Percentiles rank a stretch among this genome's conserved stretches.
phyloP scores from a whole-genome alignment of 2,888 invertebrate species.

The Dasypolia templi region DNA sequence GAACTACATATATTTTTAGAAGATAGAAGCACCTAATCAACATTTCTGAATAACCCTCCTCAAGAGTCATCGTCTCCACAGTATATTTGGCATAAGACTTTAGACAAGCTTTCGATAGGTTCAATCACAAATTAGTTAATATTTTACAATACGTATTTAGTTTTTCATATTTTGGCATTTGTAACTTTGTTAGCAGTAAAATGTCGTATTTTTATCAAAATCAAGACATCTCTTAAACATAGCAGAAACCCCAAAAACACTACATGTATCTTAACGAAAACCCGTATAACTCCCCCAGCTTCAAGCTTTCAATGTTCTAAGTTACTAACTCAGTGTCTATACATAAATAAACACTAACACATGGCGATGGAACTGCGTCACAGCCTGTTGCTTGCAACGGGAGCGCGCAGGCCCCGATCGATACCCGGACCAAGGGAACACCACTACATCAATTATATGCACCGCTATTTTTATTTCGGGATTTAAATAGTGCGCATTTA shows the following conservation, averaged over 20 bases:
- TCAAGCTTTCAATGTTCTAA: slow-evolving; percentile 18
- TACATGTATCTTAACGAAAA: slow-evolving; percentile 10
- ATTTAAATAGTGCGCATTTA: slow-evolving; percentile 61
- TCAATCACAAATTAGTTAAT: neutral
- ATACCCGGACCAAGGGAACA: slow-evolving; percentile 71
- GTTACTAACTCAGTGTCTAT: slow-evolving; percentile 15
- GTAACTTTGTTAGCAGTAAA: neutral
- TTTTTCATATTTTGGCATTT: too few species aligned
- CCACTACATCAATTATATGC: slow-evolving; percentile 71
- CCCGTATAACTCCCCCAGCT: slow-evolving; percentile 2
- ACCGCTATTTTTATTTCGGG: slow-evolving; percentile 61
- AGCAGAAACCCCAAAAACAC: neutral
- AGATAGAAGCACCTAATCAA: slow-evolving; percentile 6
- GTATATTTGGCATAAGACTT: neutral
- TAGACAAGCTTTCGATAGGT: slow-evolving; percentile 22
- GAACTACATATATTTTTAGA: slow-evolving; percentile 13
- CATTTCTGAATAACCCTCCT: neutral
- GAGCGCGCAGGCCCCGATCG: slow-evolving; percentile 82
- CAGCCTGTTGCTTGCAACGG: slow-evolving; percentile 76
- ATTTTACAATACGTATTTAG: neutral
- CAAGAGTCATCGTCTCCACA: neutral
- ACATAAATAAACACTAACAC: slow-evolving; percentile 63
- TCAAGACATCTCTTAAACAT: neutral
- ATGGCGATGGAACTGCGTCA: slow-evolving; percentile 75
- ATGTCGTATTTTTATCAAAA: neutral